Base-by-base conservation (phyloP, 2,888 invertebrate genomes). In the Morinoia aosen region DNA sequence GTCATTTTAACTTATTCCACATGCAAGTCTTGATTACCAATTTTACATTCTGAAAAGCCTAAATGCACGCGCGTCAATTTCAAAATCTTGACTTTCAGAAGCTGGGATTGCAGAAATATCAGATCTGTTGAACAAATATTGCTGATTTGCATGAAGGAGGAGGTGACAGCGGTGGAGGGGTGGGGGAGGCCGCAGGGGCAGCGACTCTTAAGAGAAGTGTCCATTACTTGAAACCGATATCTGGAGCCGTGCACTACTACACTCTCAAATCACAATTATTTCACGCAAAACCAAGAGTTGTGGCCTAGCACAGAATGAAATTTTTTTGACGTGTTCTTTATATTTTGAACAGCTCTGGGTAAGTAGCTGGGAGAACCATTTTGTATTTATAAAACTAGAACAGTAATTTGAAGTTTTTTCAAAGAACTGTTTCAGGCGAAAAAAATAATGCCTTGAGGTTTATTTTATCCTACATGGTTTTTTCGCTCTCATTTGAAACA, bases 151-250 rank as follows among this genome's bases (percentile, higher is more conserved):
- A 0, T 33, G 76, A 76, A 33, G 11, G 64, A 5, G 64, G 7
- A 25, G 33, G 76, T 33, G 19, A 76, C 25, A 33, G 76, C 33
- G 25, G 76, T 10, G 76, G 8, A 10, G 33, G 33, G 76, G 76
- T 1, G 2, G 25, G 76, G 76, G 33, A 10, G 3, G 76, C 25
- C 2, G 76, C 8, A 61, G 19, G 61, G 2, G 61, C 1, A 61
- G 61, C 8, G 3, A 61, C 61, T 61, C 61, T 61, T 5, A 12
- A 33, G 33, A 33, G 76, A 76, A 76, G 76, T 76, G 76, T 76
- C 76, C 76, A 76, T 76, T 76, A 76, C 76, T 76, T 76, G 76
- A 76, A 76, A 76, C 76, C 76, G 76, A 76, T 76, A 76, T 76
- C 76, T 33, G 76, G 76, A 76, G 76, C 33, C 25, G 8, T 76